Evolutionary conservation across 2,113 vertebrate species (phyloP), one percentile per base, ranked within the genome.

Genomic region (Seriola dumerili): DNA sequence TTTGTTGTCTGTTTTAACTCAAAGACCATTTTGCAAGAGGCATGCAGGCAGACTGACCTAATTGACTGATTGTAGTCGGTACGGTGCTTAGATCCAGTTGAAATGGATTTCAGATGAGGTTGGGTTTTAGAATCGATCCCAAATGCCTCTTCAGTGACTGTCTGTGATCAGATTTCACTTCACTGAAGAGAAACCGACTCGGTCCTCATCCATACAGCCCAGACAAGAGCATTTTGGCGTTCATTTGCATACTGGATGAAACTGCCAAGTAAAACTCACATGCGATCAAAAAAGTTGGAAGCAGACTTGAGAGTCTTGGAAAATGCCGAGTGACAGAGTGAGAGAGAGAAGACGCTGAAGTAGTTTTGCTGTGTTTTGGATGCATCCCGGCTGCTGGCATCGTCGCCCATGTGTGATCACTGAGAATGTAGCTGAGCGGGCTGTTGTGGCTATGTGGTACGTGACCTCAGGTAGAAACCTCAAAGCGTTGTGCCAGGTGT

Each of bases 131-230:
- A 63, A 62, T n/a, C 38, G 19, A 76, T 71, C 38, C 46, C 5
- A 36, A 29, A 23, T 14, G 23, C 42, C n/a, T 8, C 32, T 36
- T 73, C 40, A 40, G 52, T 44, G 40, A 72, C 36, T 29, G 1
- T 58, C 21, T 67, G 58, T n/a, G 21, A 38, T 50, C n/a, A 50
- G 59, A 46, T 57, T 76, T 62, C 25, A 71, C 52, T 34, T 42
- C 16, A 59, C 29, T 23, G 16, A 65, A 63, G 32, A 46, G 34
- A 54, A 34, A 44, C 10, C 36, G 48, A 46, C 46, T 65, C n/a
- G 36, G 59, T 34, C 23, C 23, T 25, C 6, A 44, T 62, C 17
- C 74, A 44, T 25, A 13, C 48, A 76, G 63, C 50, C 50, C 8
- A 44, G 16, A 55, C 32, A 21, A 21, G 19, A 21, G 50, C 17